Conservation (phyloP, 2,797 vertebrate genomes). For the Carapus acus region DNA sequence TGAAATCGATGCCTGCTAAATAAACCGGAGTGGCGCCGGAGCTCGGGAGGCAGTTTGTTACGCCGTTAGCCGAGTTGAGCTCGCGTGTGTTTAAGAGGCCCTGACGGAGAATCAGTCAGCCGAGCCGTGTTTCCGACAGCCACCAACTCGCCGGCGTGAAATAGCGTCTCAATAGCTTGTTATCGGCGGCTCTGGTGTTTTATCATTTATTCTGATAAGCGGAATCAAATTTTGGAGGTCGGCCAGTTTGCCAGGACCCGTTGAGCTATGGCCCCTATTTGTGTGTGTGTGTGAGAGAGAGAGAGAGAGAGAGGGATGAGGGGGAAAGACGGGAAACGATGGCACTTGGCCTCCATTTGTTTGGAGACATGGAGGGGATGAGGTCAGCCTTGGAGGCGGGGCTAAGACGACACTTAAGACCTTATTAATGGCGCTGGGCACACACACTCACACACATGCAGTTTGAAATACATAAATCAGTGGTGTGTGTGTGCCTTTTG, state of each 20-base stretch:
- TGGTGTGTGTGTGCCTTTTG: slow-evolving; percentile 65
- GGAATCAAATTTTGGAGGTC: slow-evolving; percentile 58
- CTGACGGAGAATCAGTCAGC: slow-evolving; percentile 61
- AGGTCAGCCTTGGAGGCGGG: slow-evolving; percentile 35
- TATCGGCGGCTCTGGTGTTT: slow-evolving; percentile 63
- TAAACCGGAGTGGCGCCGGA: slow-evolving; percentile 67
- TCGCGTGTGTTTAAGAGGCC: slow-evolving; percentile 56
- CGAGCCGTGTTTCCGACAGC: slow-evolving; percentile 52
- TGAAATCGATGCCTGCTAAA: slow-evolving; percentile 74
- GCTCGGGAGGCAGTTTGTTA: slow-evolving; percentile 48
- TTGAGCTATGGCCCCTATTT: slow-evolving; percentile 14
- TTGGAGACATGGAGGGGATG: no score
- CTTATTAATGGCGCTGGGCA: slow-evolving; percentile 52
- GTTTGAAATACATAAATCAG: slow-evolving; percentile 62
- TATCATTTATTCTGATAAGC: slow-evolving; percentile 66
- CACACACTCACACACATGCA: slow-evolving; percentile 37
- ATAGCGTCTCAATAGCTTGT: slow-evolving; percentile 58
- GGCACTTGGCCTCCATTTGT: slow-evolving; percentile 41
- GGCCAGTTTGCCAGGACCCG: slow-evolving; percentile 50
- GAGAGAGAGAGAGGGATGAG: neutral
- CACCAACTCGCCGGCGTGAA: slow-evolving; percentile 63
- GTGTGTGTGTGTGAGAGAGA: slow-evolving; percentile 22
- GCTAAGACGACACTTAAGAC: slow-evolving; percentile 52
- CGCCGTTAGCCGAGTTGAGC: slow-evolving; percentile 30
- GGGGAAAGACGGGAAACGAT: slow-evolving; percentile 15